Percentiles rank a stretch among this genome's conserved stretches.
These are phyloP conservation scores for Druon quercuslanigerum DNA, from an alignment of 1,140 invertebrate genomes.

Conservation along the genomic window DNA sequence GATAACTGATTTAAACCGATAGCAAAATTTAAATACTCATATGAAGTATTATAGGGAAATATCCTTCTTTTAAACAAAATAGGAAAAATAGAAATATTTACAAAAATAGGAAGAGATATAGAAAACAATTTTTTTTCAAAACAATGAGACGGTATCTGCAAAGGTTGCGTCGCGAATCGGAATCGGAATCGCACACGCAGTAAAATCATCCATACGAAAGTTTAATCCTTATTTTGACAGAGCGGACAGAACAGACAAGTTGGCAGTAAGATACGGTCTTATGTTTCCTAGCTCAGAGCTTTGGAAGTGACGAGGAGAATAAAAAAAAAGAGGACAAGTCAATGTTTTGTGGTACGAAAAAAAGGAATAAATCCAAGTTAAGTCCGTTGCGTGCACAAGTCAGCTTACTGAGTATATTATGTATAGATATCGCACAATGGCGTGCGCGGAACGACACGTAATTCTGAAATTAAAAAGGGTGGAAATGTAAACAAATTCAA, in stretches of 20 bases:
- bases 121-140: no score
- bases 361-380: slow-evolving; percentile 31
- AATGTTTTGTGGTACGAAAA: slow-evolving; percentile 24
- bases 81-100: no score
- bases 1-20: no score
- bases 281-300: slow-evolving; percentile 45
- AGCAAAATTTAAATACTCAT: no score
- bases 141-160: no score
- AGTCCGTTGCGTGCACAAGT: slow-evolving; percentile 37
- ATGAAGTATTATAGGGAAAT: no score
- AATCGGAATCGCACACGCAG: slow-evolving; percentile 9
- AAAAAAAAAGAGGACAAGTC: no score
- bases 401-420: slow-evolving; percentile 32
- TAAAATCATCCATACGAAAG: slow-evolving; percentile 55
- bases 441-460: slow-evolving; percentile 35
- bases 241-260: slow-evolving; percentile 62
- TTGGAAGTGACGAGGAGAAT: background rate
- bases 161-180: background rate
- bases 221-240: slow-evolving; percentile 74
- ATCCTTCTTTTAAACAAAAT: no score
- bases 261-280: slow-evolving; percentile 61
- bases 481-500: background rate
- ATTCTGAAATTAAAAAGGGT: slow-evolving; percentile 13
- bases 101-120: no score
- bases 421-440: slow-evolving; percentile 35